Evolutionary conservation across 2,797 vertebrate genomes (phyloP), one percentile per base, ranked within the genome.

Genomic region (Cryptoprocta ferox): DNA sequence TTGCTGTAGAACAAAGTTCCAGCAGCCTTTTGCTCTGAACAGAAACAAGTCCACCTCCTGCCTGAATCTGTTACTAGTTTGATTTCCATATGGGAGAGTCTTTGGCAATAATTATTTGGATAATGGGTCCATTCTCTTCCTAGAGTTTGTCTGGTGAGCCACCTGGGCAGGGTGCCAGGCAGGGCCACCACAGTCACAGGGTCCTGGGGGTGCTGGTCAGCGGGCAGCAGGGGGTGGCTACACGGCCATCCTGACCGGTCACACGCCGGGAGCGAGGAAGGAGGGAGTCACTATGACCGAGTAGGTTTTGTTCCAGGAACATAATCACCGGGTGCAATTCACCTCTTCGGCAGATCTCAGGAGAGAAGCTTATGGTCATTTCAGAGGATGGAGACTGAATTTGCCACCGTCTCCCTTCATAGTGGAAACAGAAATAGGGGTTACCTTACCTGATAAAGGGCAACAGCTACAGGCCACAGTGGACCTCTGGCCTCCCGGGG

Each of bases 241-340:
- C 42, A 0, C 0, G 0, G 45, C 16, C 6, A 2, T 32, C 15
- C 28, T 1, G 32, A 14, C 42, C 1, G 6, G 15, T 8, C 70
- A 35, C 59, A 50, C 14, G 0, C 28, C 5, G n/a, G 70, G 26
- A 35, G 1, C 4, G 30, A 37, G 32, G 35, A 6, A 0, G 1
- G 1, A 3, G 59, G 59, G 53, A 24, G 0, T 24, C 4, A 0
- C 9, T 2, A 1, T 0, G n/a, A 19, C 68, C 61, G 1, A 6
- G 0, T 2, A 26, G 13, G 37, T 8, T 14, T 53, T 30, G 21
- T 42, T 16, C 61, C 53, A 21, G 56, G 53, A 79, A 9, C 0
- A 0, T 0, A 6, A 9, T 0, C n/a, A 2, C 6, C 13, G 0
- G 0, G 3, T 1, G 8, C 2, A 2, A 5, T 2, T 28, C 48